phyloP scores from a whole-genome alignment of 2,888 invertebrate genomes.

The Trachelus stipa region DNA sequence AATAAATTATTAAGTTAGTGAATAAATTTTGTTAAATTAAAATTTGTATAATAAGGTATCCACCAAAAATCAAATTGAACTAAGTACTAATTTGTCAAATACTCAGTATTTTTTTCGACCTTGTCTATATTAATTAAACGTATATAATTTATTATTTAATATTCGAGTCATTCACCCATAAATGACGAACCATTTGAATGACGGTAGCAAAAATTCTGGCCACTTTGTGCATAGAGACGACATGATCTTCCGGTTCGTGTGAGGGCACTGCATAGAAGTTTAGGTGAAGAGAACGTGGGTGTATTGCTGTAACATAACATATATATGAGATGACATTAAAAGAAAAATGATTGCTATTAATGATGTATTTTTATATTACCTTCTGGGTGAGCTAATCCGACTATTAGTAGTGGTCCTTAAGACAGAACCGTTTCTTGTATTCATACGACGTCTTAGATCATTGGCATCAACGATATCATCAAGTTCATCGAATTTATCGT shows the following conservation, averaged over 20 bases:
- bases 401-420: constrained; percentile 13
- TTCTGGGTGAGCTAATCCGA: constrained; percentile 34
- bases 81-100: neutral
- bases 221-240: constrained; percentile 35
- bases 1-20: neutral
- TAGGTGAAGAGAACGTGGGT: constrained; percentile 29
- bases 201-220: constrained; percentile 41
- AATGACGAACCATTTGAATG: constrained; percentile 44
- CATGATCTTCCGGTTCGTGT: constrained; percentile 53
- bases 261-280: constrained; percentile 42
- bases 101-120: neutral
- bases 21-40: neutral
- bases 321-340: neutral
- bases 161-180: constrained; percentile 36
- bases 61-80: neutral
- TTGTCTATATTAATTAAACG: neutral
- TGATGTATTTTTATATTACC: constrained; percentile 33
- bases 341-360: neutral
- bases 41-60: neutral
- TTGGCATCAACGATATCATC: constrained; percentile 36
- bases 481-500: constrained; percentile 26
- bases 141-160: neutral
- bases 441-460: constrained; percentile 35
- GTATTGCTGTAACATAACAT: constrained; percentile 36
- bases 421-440: constrained; percentile 13